Evolutionary conservation across 2,797 vertebrate genomes (phyloP).

Genomic region (Megalops cyprinoides): DNA sequence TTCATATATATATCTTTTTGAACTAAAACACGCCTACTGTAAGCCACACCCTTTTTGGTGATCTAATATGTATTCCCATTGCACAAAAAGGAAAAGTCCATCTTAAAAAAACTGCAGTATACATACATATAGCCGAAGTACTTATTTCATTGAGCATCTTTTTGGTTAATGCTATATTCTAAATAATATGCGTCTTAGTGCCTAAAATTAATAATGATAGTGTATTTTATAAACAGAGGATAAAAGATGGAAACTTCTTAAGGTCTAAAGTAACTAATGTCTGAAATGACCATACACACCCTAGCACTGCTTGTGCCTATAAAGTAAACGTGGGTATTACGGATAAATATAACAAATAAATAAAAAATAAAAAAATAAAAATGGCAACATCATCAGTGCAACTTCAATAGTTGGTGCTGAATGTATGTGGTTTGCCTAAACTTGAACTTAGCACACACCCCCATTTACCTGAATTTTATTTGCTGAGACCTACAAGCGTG

Average conservation of each 20-base stretch:
- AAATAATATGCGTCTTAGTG: no score
- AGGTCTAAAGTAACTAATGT: no score
- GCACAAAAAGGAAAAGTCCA: slow-evolving; percentile 29
- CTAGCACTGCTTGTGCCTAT: not conserved
- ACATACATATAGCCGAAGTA: not conserved
- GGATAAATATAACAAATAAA: not conserved
- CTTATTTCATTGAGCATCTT: not conserved
- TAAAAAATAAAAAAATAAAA: not conserved
- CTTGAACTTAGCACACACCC: not conserved
- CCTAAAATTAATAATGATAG: no score
- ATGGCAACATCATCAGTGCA: no score
- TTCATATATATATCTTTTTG: slow-evolving; percentile 36
- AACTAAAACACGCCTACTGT: slow-evolving; percentile 44
- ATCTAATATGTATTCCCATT: slow-evolving; percentile 1
- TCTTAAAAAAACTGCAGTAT: slow-evolving; percentile 7
- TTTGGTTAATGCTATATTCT: not conserved
- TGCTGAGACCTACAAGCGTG: not conserved
- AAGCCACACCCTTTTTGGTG: slow-evolving; percentile 39
- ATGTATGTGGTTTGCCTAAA: no score
- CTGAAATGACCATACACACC: not conserved
- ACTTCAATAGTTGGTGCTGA: no score
- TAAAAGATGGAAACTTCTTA: no score
- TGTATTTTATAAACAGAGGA: no score
- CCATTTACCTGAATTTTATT: not conserved
- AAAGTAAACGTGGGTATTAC: not conserved